Percentiles rank a stretch among this genome's conserved stretches.
These are phyloP conservation scores for Habroteleia sp. DNA, from an alignment of 2,888 invertebrate species.

Conservation along the genomic window DNA sequence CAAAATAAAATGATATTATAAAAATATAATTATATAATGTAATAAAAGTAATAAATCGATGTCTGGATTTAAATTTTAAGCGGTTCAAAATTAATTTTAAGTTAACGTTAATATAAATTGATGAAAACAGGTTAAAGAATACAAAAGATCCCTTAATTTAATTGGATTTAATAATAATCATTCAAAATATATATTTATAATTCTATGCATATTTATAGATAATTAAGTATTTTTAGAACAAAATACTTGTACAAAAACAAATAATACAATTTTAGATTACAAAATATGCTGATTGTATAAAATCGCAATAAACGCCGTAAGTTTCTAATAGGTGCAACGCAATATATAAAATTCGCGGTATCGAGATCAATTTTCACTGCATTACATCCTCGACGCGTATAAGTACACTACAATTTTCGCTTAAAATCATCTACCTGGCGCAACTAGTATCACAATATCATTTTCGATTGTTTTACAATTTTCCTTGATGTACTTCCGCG, in stretches of 20 bases:
- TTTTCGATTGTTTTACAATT: conserved; percentile 29
- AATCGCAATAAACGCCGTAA: conserved; percentile 69
- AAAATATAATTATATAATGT: too few relatives aligned
- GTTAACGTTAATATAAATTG: too few relatives aligned
- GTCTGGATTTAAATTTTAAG: too few relatives aligned
- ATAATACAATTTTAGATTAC: conserved; percentile 76
- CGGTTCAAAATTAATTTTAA: too few relatives aligned
- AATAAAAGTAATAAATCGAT: too few relatives aligned
- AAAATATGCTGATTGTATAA: conserved; percentile 70
- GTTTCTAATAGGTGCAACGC: conserved; percentile 68
- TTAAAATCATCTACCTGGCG: conserved; percentile 69
- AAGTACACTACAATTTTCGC: conserved; percentile 30
- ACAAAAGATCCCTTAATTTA: too few relatives aligned
- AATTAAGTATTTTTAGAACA: conserved; percentile 80
- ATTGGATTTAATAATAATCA: conserved; percentile 37
- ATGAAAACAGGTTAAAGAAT: too few relatives aligned
- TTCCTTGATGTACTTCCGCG: conserved; percentile 13
- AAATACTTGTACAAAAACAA: conserved; percentile 78
- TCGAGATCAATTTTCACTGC: conserved; percentile 73
- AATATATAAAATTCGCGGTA: conserved; percentile 75
- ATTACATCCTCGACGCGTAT: conserved; percentile 43
- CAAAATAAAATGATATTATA: too few relatives aligned
- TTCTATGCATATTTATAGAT: conserved; percentile 32
- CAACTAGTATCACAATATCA: conserved; percentile 79
- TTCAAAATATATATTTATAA: conserved; percentile 58